A percentile compares a stretch with the other conserved stretches of the same genome.
These are phyloP conservation scores for Grallaria varia DNA, from an alignment of 2,113 vertebrate genomes.

Conservation along the genomic window DNA sequence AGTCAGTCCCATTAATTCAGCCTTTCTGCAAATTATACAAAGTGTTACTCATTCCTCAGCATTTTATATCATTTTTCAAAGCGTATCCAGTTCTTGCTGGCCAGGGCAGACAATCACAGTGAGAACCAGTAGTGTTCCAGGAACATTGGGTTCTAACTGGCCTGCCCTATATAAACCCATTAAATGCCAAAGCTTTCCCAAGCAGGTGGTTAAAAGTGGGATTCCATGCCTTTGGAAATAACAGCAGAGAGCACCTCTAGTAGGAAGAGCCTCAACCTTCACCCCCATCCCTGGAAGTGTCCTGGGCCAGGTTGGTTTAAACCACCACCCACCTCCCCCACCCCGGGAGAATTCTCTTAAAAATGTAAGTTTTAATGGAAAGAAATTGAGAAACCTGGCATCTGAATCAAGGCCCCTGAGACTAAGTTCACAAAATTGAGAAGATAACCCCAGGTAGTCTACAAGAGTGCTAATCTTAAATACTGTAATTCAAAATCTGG, in stretches of 20 bases:
- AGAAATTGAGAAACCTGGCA: neutral
- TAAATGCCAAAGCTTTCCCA: neutral
- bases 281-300: neutral
- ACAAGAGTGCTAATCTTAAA: neutral
- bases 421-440: neutral
- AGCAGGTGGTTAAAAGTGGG: neutral
- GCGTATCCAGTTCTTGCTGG: neutral
- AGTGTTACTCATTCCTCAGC: slow-evolving; percentile 25
- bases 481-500: neutral
- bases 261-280: neutral
- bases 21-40: neutral
- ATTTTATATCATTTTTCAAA: neutral
- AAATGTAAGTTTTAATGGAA: neutral
- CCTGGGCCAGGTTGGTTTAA: neutral
- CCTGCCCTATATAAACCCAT: neutral
- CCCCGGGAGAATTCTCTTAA: neutral
- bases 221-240: neutral
- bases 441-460: neutral
- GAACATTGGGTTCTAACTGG: slow-evolving; percentile 23
- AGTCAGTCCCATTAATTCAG: neutral
- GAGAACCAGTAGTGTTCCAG: slow-evolving; percentile 2
- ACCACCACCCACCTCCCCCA: no score
- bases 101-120: slow-evolving; percentile 16
- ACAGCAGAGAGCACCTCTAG: neutral
- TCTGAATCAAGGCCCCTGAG: neutral